Evolutionary conservation across 2,888 invertebrate genomes (phyloP), one percentile per base, ranked within the genome.

Genomic region (Phania funesta): DNA sequence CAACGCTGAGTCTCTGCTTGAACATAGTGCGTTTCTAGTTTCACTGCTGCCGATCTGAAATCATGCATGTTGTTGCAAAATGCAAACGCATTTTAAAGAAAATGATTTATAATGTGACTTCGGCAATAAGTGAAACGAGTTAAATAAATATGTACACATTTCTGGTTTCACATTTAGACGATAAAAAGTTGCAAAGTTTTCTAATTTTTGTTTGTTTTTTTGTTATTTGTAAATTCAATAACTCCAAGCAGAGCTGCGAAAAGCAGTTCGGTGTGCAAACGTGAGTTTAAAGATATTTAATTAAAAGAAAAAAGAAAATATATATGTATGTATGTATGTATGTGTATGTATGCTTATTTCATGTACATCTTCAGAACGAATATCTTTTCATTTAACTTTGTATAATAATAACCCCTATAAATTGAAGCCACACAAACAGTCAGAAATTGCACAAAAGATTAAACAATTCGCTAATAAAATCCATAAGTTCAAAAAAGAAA

Each of bases 101-200:
- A 56, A 48, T 80, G 70, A 80, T 70, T 75, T 80, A 75, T 65
- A 58, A 70, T 60, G 50, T 65, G 75, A 62, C 41, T 65, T 70
- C 26, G 26, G n/a, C 50, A 50, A 70, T 80, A 70, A 48, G 44
- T 38, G 13, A n/a, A n/a, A n/a, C n/a, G n/a, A n/a, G n/a, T n/a
- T n/a, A 38, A 2, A n/a, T 38, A 18, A 41, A 44, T 44, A 29
- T 18, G 13, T 18, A 62, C 18, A 22, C 35, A 22, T 65, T 32
- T 46, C 20, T 48, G 24, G 35, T 65, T 52, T 52, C 24, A 24
- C 52, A 7, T 13, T 41, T 26, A 29, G 50, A 11, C 16, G 73
- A 50, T 54, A 32, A 54, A 35, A 16, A 64, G 64, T 44, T 54
- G 68, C 48, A 70, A 48, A 58, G 9, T 56, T 54, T 41, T 29